Evolutionary conservation across 2,888 invertebrate species (phyloP).

Genomic region (Chaetogeoica ovagalla): DNA sequence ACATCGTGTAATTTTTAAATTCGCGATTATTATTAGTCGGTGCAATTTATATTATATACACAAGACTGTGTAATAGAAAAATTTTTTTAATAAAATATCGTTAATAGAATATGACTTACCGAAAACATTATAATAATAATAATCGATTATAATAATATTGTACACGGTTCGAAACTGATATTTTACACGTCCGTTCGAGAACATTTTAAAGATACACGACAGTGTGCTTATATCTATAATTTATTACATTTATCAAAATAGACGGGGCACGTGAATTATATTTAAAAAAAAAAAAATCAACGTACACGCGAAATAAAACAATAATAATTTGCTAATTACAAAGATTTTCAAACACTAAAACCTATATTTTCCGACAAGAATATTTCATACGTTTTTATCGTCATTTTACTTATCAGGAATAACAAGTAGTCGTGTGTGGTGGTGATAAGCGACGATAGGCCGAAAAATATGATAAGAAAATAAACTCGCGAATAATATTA

Average conservation of each 20-base stretch:
- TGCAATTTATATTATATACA: neutral
- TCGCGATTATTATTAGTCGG: neutral
- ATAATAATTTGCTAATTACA: neutral
- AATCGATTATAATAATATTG: neutral
- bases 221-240: too few species aligned
- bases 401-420: too few species aligned
- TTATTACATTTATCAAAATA: neutral
- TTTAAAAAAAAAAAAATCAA: neutral
- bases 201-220: too few species aligned
- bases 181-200: too few species aligned
- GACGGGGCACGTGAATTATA: neutral
- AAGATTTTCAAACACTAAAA: neutral
- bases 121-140: neutral
- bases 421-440: too few species aligned
- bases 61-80: neutral
- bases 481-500: too few species aligned
- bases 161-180: neutral
- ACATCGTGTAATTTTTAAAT: neutral
- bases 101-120: neutral
- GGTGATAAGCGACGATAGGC: too few species aligned
- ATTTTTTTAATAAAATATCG: neutral
- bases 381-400: too few species aligned
- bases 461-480: too few species aligned
- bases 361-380: neutral
- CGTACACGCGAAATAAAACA: neutral